Base-by-base conservation (phyloP, 2,113 vertebrate species). In the Rhinichthys klamathensis region DNA sequence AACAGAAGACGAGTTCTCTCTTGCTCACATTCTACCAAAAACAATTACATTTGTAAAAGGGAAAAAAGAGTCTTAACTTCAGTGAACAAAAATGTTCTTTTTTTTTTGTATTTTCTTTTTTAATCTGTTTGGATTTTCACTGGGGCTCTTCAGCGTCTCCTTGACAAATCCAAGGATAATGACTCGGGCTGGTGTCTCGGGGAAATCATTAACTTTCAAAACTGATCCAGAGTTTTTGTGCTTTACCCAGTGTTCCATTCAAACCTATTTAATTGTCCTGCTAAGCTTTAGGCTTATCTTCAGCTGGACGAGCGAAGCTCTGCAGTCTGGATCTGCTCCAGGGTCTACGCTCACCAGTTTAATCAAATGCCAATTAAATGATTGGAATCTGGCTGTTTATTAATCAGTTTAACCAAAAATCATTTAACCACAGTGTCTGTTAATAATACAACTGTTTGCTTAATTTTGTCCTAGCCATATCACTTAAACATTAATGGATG, bases 101-200 rank as follows among this genome's bases (percentile, higher is more conserved):
- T 61, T 84, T 30, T 84, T 51, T 60, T 84, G 88, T 86, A 89
- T 87, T 83, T 83, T 41, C 51, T 41, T 38, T 83, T 72, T 83
- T 72, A 56, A 83, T 83, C 67, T 83, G 46, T 83, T 83, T 83
- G 81, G 81, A 72, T 83, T 83, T 81, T 83, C 21, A 41, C 81
- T 58, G 81, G 23, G 81, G 49, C 80, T 56, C 46, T 72, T 82
- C 23, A n/a, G 21, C 30, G 30, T 83, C 81, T 83, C 67, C 81
- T 83, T 83, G 81, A 83, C 81, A 83, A 72, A 83, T 83, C 81
- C 81, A 83, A 83, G 81, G 81, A 83, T 83, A 83, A 72, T 83
- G 65, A 83, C 30, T 72, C 49, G 18, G 65, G 67, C 81, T 83
- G 81, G 30, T 82, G 80, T 82, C 80, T 82, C 80, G 65, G 80